Evolutionary conservation across 2,113 vertebrate genomes (phyloP).

Genomic region (Ammodytes dubius): DNA sequence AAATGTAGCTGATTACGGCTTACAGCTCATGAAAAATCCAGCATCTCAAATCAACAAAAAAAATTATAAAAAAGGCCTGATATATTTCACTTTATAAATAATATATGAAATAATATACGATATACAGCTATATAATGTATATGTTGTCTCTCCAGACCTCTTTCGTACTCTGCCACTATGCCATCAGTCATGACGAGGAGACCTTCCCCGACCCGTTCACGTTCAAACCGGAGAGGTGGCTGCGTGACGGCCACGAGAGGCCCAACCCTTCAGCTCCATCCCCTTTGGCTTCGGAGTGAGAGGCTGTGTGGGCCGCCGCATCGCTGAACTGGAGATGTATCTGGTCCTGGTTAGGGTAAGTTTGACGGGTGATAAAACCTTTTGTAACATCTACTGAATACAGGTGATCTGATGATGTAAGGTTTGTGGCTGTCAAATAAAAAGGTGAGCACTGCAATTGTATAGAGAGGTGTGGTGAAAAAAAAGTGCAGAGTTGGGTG

Average conservation of each 20-base stretch:
- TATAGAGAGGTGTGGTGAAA: not conserved
- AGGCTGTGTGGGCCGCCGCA: slow-evolving; percentile 83
- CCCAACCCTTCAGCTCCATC: slow-evolving; percentile 82
- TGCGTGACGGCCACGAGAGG: slow-evolving; percentile 69
- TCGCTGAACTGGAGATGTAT: slow-evolving; percentile 88
- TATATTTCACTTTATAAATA: no score
- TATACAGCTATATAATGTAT: no score
- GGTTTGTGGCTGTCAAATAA: not conserved
- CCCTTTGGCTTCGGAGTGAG: slow-evolving; percentile 87
- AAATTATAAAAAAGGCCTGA: not conserved
- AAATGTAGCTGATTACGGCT: no score
- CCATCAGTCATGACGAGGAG: slow-evolving; percentile 82
- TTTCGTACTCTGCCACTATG: slow-evolving; percentile 82
- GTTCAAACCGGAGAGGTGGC: slow-evolving; percentile 85
- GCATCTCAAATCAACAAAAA: not conserved
- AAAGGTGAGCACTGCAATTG: not conserved
- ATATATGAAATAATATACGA: no score
- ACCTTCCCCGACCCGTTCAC: slow-evolving; percentile 76
- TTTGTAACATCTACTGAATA: not conserved
- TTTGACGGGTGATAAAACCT: not conserved
- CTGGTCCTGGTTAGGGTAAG: slow-evolving; percentile 80
- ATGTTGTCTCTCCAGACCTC: slow-evolving; percentile 73
- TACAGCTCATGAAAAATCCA: no score
- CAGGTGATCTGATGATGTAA: not conserved
- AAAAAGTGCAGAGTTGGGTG: no score